phyloP scores from a whole-genome alignment of 2,888 invertebrate species.

The Asteroscopus sphinx region DNA sequence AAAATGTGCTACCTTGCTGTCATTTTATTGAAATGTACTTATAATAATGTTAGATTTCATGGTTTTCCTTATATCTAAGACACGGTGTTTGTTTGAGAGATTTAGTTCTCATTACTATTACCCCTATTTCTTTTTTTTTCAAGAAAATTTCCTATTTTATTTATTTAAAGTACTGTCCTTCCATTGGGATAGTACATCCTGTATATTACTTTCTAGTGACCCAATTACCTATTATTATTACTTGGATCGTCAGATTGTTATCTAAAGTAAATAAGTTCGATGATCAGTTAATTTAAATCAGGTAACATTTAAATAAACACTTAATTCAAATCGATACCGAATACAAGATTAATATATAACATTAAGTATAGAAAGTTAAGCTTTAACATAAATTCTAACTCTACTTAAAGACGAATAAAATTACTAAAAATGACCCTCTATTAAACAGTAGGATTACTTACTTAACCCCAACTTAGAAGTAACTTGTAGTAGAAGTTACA shows the following conservation, averaged over 20 bases:
- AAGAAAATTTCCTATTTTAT: too few relatives aligned
- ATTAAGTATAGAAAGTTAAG: conserved; percentile 37
- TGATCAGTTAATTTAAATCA: conserved; percentile 20
- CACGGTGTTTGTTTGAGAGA: too few relatives aligned
- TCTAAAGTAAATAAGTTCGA: background rate
- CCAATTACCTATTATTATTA: background rate
- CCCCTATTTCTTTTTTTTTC: too few relatives aligned
- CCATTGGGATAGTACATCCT: too few relatives aligned
- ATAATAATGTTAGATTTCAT: too few relatives aligned
- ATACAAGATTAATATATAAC: conserved; percentile 26
- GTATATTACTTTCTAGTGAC: background rate
- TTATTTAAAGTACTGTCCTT: too few relatives aligned
- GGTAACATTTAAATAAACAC: conserved; percentile 3
- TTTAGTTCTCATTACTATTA: too few relatives aligned
- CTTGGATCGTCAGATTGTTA: conserved; percentile 10
- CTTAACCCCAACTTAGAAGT: conserved; percentile 27
- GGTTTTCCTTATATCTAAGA: too few relatives aligned
- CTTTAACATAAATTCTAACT: conserved; percentile 27
- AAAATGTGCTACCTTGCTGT: too few relatives aligned
- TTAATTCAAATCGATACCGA: conserved; percentile 6
- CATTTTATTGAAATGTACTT: too few relatives aligned
- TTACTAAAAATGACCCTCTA: conserved; percentile 16
- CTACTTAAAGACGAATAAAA: conserved; percentile 17
- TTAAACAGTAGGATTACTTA: conserved; percentile 33
- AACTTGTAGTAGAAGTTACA: conserved; percentile 9